These are phyloP conservation scores for Peromyscus leucopus DNA, from an alignment of 2,113 vertebrate species.

Conservation along the genomic window DNA sequence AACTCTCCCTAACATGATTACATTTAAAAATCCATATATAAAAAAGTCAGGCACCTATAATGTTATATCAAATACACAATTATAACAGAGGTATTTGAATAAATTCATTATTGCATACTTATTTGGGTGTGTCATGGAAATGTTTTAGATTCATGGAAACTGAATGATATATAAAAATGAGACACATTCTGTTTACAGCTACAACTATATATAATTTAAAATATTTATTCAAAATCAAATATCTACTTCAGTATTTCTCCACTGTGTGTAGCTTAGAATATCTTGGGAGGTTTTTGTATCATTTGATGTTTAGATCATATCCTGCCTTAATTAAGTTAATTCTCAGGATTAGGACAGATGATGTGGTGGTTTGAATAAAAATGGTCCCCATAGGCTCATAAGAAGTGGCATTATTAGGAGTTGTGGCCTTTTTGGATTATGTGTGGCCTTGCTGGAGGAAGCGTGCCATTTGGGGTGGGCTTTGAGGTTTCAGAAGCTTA, in stretches of 20 bases:
- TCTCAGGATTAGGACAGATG: not conserved
- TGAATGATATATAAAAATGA: conserved; percentile 20
- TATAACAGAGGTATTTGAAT: not conserved
- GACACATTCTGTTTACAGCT: not conserved
- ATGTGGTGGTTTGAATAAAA: not conserved
- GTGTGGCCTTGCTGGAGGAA: not conserved
- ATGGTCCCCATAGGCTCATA: not conserved
- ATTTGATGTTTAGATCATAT: not conserved
- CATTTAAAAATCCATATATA: conserved; percentile 33
- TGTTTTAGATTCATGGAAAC: not conserved
- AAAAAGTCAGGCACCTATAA: not conserved
- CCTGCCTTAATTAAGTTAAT: not conserved
- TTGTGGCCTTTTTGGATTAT: not conserved
- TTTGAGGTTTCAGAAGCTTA: not conserved
- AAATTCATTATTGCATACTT: not conserved
- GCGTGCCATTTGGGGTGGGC: not conserved
- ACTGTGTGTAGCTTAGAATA: not conserved
- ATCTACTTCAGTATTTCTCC: not conserved
- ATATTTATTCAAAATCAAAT: conserved; percentile 23
- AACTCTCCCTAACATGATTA: not conserved
- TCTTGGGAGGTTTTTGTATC: not conserved
- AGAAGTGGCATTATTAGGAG: not conserved
- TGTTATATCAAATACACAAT: not conserved
- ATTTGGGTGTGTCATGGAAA: not conserved
- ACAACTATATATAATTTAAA: conserved; percentile 5